Conservation (phyloP, 2,888 invertebrate species). For the Molanna angustata region DNA sequence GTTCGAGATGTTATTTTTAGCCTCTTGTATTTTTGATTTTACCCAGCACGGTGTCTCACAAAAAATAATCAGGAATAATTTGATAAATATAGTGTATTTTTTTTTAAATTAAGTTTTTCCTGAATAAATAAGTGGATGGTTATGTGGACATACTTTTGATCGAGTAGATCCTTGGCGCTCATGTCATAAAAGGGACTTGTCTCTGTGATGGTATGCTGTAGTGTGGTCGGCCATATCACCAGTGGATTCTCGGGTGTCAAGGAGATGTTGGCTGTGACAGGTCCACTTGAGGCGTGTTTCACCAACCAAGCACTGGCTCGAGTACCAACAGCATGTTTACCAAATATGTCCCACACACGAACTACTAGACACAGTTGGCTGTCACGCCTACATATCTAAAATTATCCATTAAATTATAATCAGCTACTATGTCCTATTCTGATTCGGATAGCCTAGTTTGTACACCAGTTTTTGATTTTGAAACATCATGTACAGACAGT, state of each 20-base stretch:
- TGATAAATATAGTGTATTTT: no score
- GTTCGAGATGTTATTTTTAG: no score
- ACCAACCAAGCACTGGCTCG: constrained; percentile 67
- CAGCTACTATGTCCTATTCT: no score
- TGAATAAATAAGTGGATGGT: no score
- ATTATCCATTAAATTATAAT: no score
- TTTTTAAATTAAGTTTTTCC: no score
- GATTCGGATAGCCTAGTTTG: no score
- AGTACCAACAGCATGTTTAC: constrained; percentile 77
- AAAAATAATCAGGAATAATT: no score
- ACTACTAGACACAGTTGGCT: constrained; percentile 76
- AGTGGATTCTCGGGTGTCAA: constrained; percentile 63
- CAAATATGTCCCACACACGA: constrained; percentile 74
- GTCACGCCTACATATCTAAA: constrained; percentile 73
- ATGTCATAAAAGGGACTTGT: constrained; percentile 77
- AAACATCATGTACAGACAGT: no score
- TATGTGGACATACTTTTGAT: constrained; percentile 51
- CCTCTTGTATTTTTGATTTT: no score
- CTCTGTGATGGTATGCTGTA: constrained; percentile 78
- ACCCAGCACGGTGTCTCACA: no score
- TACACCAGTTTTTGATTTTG: no score
- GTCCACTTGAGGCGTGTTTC: constrained; percentile 52
- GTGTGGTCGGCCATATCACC: constrained; percentile 85
- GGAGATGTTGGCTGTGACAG: constrained; percentile 61
- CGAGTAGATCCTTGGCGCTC: constrained; percentile 72